phyloP scores from a whole-genome alignment of 2,113 vertebrate species.

The Pteruthius melanotis region DNA sequence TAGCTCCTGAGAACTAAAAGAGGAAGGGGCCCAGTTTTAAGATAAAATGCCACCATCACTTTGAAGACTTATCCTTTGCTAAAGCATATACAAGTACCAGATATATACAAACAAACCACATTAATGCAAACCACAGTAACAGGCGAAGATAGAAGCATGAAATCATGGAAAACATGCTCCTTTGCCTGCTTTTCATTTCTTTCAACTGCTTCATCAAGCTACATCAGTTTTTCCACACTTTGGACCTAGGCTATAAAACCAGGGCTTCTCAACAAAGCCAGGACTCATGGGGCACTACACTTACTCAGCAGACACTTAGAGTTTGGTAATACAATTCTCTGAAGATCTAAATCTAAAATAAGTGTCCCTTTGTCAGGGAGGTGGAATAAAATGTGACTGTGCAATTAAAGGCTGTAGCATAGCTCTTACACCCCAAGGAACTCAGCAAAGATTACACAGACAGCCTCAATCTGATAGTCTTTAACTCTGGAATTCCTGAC shows the following conservation, averaged over 20 bases:
- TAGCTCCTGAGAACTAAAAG: background rate
- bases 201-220: background rate
- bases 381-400: background rate
- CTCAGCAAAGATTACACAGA: background rate
- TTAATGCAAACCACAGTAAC: background rate
- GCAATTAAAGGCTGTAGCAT: background rate
- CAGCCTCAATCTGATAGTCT: background rate
- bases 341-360: background rate
- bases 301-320: background rate
- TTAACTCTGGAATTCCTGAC: background rate
- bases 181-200: background rate
- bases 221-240: background rate
- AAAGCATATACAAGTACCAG: background rate
- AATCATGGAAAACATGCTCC: background rate
- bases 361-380: background rate
- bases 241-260: background rate
- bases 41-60: background rate
- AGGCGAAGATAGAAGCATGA: background rate
- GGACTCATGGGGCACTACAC: background rate
- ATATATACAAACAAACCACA: background rate
- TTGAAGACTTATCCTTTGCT: background rate
- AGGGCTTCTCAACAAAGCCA: background rate
- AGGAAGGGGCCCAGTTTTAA: background rate
- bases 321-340: background rate
- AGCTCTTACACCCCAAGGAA: background rate